A percentile compares a stretch with the other conserved stretches of the same genome.
Conservation (phyloP, 1,140 invertebrate genomes). For the Lordiphosa clarofinis region DNA sequence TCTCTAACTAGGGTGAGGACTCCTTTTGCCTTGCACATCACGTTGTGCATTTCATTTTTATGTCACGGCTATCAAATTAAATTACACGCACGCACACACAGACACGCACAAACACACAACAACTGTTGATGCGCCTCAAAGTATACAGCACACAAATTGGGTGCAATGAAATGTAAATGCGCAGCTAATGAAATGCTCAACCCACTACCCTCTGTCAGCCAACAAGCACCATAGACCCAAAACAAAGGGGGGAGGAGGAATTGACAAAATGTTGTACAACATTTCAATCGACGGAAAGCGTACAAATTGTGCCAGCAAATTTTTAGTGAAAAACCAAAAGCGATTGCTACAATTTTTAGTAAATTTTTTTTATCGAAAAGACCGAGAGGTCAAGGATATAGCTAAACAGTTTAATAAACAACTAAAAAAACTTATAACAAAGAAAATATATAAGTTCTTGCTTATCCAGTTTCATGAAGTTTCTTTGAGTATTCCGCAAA, state of each 20-base stretch:
- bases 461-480: too few relatives aligned
- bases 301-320: too few relatives aligned
- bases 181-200: conserved; percentile 62
- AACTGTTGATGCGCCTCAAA: conserved; percentile 44
- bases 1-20: conserved; percentile 5
- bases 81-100: conserved; percentile 50
- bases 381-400: too few relatives aligned
- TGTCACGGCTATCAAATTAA: conserved; percentile 69
- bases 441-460: too few relatives aligned
- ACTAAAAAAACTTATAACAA: too few relatives aligned
- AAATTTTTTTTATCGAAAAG: too few relatives aligned
- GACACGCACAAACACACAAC: conserved; percentile 8
- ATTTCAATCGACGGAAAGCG: too few relatives aligned
- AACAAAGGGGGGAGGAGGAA: not conserved
- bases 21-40: conserved; percentile 52
- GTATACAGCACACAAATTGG: conserved; percentile 50
- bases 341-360: too few relatives aligned
- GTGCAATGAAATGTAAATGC: conserved; percentile 71
- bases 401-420: too few relatives aligned
- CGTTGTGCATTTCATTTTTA: conserved; percentile 73
- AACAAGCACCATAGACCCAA: conserved; percentile 21
- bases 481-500: too few relatives aligned
- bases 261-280: not conserved
- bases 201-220: not conserved
- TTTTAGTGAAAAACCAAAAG: too few relatives aligned